A percentile compares a stretch with the other conserved stretches of the same genome.
phyloP scores from a whole-genome alignment of 2,113 vertebrate genomes.

The Catagonus wagneri region DNA sequence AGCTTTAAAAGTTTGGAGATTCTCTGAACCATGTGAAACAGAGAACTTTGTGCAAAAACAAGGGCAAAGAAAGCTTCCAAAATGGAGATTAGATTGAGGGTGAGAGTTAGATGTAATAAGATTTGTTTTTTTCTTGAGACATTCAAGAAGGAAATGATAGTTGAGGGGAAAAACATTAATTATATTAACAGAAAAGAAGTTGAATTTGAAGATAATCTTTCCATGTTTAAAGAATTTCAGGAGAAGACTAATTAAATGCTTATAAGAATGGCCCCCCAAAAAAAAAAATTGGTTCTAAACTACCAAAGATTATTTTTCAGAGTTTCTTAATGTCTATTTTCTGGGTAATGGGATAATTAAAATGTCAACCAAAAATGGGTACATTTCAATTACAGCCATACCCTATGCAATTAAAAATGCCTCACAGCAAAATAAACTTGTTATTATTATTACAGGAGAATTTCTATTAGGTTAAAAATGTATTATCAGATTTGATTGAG shows the following conservation, averaged over 20 bases:
- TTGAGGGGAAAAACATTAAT: background rate
- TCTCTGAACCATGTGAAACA: background rate
- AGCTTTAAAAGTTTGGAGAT: background rate
- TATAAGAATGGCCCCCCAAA: conserved; percentile 34
- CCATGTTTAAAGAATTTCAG: background rate
- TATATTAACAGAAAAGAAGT: background rate
- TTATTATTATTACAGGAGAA: conserved; percentile 53
- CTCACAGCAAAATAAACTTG: conserved; percentile 70
- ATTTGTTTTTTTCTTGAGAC: background rate
- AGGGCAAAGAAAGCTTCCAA: background rate
- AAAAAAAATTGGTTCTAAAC: conserved; percentile 9
- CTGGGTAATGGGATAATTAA: conserved; percentile 59
- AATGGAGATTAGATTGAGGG: background rate
- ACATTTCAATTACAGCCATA: conserved; percentile 49
- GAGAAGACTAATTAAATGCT: background rate
- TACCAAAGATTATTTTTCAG: conserved; percentile 41
- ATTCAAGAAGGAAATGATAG: background rate
- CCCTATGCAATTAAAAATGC: conserved; percentile 54
- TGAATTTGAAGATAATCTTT: conserved; percentile 45
- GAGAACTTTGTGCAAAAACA: background rate
- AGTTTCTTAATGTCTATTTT: conserved; percentile 56
- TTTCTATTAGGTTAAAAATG: conserved; percentile 62
- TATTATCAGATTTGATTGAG: background rate
- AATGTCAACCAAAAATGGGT: conserved; percentile 73
- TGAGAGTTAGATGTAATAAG: background rate